Evolutionary conservation across 2,888 invertebrate species (phyloP).

Genomic region (Exephanes ischioxanthus): DNA sequence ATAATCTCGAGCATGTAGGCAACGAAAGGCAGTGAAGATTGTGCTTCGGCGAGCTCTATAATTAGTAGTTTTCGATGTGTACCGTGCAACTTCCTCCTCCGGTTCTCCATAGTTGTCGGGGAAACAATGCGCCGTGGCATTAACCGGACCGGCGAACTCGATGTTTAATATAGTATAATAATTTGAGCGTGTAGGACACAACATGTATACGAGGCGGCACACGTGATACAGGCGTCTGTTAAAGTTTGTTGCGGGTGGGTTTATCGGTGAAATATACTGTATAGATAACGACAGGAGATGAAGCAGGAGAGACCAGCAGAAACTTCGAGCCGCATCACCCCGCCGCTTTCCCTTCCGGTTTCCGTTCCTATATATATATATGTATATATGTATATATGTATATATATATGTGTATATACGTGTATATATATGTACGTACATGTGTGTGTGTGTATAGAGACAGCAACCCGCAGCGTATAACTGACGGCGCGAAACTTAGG

Average conservation of each 20-base stretch:
- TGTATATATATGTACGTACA: neutral
- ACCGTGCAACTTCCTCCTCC: conserved; percentile 3
- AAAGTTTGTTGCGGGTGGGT: conserved; percentile 62
- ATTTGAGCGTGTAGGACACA: neutral
- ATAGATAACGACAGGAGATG: conserved; percentile 70
- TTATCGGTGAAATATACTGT: conserved; percentile 59
- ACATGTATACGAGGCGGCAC: neutral
- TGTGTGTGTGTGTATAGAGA: neutral
- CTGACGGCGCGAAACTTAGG: conserved; percentile 26
- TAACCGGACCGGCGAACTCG: conserved; percentile 38
- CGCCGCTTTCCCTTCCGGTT: conserved; percentile 39
- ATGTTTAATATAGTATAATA: conserved; percentile 40
- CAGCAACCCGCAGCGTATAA: conserved; percentile 1
- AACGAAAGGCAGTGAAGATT: neutral
- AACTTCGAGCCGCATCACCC: conserved; percentile 40
- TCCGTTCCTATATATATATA: conserved; percentile 13
- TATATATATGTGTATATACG: neutral
- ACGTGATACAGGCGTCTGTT: conserved; percentile 52
- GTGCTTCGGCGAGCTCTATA: neutral
- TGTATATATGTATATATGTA: neutral
- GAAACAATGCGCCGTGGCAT: conserved; percentile 23
- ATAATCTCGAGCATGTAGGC: neutral
- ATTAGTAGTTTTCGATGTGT: neutral
- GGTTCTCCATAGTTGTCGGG: conserved; percentile 7
- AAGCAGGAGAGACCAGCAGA: conserved; percentile 49